Evolutionary conservation across 2,888 invertebrate species (phyloP), one percentile per base, ranked within the genome.

Genomic region (Spodoptera exigua): DNA sequence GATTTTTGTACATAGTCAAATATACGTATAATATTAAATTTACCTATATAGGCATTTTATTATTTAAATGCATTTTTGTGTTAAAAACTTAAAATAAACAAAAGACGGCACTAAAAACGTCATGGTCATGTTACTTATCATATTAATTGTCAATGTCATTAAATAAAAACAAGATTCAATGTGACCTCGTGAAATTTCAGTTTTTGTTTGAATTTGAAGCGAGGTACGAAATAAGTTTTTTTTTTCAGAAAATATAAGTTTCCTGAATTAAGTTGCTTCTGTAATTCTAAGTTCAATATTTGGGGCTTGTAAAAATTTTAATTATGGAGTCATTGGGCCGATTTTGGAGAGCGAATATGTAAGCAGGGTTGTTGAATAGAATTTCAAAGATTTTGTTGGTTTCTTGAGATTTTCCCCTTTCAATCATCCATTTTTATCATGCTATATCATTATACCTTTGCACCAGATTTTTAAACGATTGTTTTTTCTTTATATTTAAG

Each of bases 261-360:
- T 16, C 14, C 37, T 47, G n/a, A 43, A 37, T 37, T 2, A 65
- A 56, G 10, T 40, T 27, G 1, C 13, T 37, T 13, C 1, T 16
- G 37, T 13, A n/a, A 44, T 9, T 18, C 5, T 0, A 12, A 21
- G 37, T 0, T 27, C 27, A 3, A 7, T 39, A 44, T 9, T 35
- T 9, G n/a, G 13, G 21, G 2, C 11, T 36, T 16, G 18, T 32
- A 27, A 11, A n/a, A 39, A 18, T 3, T 4, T 0, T 11, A n/a
- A 65, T 76, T 32, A 72, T 86, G 61, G 72, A 70, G 54, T 76
- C 84, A 18, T 14, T 91, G 16, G 85, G 88, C 51, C 79, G 78
- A 59, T 86, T 90, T 82, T 93, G 93, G 93, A 89, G 91, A 67
- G 83, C 79, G 41, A 88, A 87, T 75, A 79, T 90, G 93, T 93